These are phyloP conservation scores for Drosophila subpulchrella DNA, from an alignment of 1,140 invertebrate species.

Conservation along the genomic window DNA sequence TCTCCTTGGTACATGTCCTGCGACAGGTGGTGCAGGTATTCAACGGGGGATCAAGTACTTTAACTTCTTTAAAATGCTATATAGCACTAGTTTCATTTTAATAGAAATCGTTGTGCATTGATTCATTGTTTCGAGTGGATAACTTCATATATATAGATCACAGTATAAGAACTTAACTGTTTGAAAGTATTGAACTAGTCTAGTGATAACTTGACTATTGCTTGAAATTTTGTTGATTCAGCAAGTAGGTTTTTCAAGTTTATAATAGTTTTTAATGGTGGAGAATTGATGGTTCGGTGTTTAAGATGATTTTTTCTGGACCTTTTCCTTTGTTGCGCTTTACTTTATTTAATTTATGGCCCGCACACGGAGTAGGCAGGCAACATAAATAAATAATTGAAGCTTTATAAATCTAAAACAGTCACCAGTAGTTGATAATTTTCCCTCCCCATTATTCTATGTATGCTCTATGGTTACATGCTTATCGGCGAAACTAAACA, in stretches of 20 bases:
- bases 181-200: too few species aligned
- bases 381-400: constrained; percentile 63
- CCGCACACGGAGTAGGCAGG: constrained; percentile 36
- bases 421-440: constrained; percentile 59
- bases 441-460: not conserved
- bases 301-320: not conserved
- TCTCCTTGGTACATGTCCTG: not conserved
- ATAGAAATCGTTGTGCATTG: too few species aligned
- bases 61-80: too few species aligned
- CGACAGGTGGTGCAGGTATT: not conserved
- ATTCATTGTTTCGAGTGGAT: too few species aligned
- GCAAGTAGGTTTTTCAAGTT: too few species aligned
- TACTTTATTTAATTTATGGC: constrained; percentile 66
- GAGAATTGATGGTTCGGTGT: constrained; percentile 4
- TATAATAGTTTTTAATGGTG: not conserved
- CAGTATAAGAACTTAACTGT: too few species aligned
- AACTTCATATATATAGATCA: too few species aligned
- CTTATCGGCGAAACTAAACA: constrained; percentile 32
- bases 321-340: constrained; percentile 22
- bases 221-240: too few species aligned
- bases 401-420: constrained; percentile 64
- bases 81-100: too few species aligned
- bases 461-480: not conserved
- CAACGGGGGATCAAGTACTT: too few species aligned
- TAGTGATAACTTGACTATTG: too few species aligned